Base-by-base conservation (phyloP, 2,113 vertebrate genomes). In the Hassar affinis region DNA sequence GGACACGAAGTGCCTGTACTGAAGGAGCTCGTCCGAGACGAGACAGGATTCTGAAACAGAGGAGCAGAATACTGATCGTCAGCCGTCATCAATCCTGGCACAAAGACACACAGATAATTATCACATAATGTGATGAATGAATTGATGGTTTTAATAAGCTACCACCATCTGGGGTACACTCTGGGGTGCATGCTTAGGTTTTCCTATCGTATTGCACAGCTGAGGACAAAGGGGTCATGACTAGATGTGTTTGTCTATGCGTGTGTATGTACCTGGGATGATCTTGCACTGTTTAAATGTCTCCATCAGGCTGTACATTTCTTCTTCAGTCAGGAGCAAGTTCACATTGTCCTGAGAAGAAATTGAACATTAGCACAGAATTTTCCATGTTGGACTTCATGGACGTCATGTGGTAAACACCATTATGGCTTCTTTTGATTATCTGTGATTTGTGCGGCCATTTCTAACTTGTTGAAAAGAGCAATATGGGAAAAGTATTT, bases 301-400 rank as follows among this genome's bases (percentile, higher is more conserved):
- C 89, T 98, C 96, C 90, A 95, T 95, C 38, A 99, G 94, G 89
- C 96, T 97, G 87, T 96, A 97, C 97, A 99, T 96, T 91, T 99
- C 98, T 52, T 99, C 97, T 33, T 99, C 97, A 0, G 98, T 99
- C 56, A 99, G 94, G 71, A 99, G 95, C 68, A 98, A 93, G 89
- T 98, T 99, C 84, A 98, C 93, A 86, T 99, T 98, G 91, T 99
- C 96, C 98, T 99, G 80, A 56, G 87, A 75, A 81, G 22, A 22
- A 83, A 51, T 66, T 56, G 22, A 25, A 54, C 51, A 47, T 54
- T 47, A 78, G 84, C 78, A 82, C 14, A 20, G 15, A 57, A 20
- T 51, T 25, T 14, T n/a, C 11, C 38, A 71, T 42, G 42, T 45
- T 71, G 68, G 38, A 45, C 22, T 45, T 69, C 22, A 69, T 38